Conservation (phyloP, 2,113 vertebrate genomes). For the Trachemys scripta region DNA sequence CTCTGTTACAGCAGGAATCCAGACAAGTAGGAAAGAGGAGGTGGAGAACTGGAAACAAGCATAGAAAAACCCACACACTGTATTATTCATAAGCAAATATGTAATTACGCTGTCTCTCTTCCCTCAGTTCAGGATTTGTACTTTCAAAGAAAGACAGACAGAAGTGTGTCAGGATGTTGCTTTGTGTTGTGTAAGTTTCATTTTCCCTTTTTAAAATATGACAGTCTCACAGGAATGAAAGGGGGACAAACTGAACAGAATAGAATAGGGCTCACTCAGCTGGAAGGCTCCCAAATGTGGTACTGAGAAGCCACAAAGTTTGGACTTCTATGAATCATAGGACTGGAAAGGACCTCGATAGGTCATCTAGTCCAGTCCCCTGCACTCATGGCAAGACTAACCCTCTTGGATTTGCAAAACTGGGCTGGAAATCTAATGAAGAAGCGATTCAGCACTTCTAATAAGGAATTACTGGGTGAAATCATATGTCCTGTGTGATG, state of each 20-base stretch:
- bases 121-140: slow-evolving; percentile 22
- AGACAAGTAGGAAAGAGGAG: slow-evolving; percentile 48
- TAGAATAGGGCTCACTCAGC: not conserved
- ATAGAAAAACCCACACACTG: not conserved
- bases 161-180: slow-evolving; percentile 37
- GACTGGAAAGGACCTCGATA: no score
- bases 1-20: slow-evolving; percentile 45
- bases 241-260: slow-evolving; percentile 4
- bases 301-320: slow-evolving; percentile 44
- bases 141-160: slow-evolving; percentile 40
- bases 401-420: slow-evolving; percentile 7
- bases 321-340: slow-evolving; percentile 8
- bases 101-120: slow-evolving; percentile 64
- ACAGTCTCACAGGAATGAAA: not conserved
- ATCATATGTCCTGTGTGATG: not conserved
- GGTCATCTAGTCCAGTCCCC: no score
- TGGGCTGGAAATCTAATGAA: slow-evolving; percentile 1
- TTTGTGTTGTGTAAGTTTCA: not conserved
- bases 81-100: slow-evolving; percentile 72
- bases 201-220: slow-evolving; percentile 17
- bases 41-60: slow-evolving; percentile 14
- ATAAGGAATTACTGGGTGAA: slow-evolving; percentile 30
- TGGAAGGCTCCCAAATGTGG: slow-evolving; percentile 23
- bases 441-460: not conserved
- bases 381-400: no score